A percentile compares a stretch with the other conserved stretches of the same genome.
Evolutionary conservation across 2,888 invertebrate genomes (phyloP).

Genomic region (Prosopocoilus inquinatus): DNA sequence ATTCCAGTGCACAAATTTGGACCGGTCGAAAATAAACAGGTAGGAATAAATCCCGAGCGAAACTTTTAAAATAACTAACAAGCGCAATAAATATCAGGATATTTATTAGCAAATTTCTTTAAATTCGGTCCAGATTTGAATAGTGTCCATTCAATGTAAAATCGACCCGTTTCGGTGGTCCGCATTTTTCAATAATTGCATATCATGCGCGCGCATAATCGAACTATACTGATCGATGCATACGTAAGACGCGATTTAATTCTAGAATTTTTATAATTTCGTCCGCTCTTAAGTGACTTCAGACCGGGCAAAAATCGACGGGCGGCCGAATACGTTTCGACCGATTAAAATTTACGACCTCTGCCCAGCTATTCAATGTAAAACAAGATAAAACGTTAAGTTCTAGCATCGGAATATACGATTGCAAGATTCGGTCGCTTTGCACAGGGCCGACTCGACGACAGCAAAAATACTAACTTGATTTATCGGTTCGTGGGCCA

Average conservation of each 20-base stretch:
- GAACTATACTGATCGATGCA: neutral
- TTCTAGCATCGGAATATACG: conserved; percentile 36
- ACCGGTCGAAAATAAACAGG: conserved; percentile 23
- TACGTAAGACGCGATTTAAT: neutral
- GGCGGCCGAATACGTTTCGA: conserved; percentile 25
- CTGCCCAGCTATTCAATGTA: conserved; percentile 44
- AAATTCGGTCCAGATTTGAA: conserved; percentile 28
- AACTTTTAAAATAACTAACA: conserved; percentile 36
- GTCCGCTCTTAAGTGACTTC: conserved; percentile 8
- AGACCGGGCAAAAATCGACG: conserved; percentile 23
- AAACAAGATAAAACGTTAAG: conserved; percentile 46
- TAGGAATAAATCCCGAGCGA: conserved; percentile 21
- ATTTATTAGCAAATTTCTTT: conserved; percentile 31
- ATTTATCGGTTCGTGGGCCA: neutral
- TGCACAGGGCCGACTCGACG: conserved; percentile 6
- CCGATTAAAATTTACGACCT: conserved; percentile 40
- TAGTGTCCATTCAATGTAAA: conserved; percentile 34
- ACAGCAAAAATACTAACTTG: neutral
- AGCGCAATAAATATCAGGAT: conserved; percentile 34
- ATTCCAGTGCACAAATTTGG: conserved; percentile 30
- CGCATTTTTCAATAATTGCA: neutral
- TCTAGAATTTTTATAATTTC: conserved; percentile 2
- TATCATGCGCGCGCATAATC: neutral
- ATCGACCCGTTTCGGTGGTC: conserved; percentile 10
- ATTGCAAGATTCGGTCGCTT: conserved; percentile 34